Conservation (phyloP, 2,113 vertebrate genomes). For the Zootoca vivipara region DNA sequence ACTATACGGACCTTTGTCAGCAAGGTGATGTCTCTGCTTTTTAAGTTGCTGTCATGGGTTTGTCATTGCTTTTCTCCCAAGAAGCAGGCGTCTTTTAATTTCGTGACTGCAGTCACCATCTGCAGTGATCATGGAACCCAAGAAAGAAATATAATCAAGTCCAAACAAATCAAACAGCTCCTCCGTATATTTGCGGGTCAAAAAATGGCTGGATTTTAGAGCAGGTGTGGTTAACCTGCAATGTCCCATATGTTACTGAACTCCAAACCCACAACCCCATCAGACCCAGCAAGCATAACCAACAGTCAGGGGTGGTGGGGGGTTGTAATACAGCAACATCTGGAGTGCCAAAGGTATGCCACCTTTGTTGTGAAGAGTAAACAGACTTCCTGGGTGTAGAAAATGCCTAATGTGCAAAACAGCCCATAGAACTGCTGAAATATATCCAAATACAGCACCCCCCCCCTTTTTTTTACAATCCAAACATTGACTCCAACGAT, state of each 20-base stretch:
- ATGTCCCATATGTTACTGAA: background rate
- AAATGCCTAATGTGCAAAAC: background rate
- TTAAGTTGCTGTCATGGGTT: too few species aligned
- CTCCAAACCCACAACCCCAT: background rate
- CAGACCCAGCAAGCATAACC: background rate
- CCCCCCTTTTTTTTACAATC: background rate
- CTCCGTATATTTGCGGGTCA: background rate
- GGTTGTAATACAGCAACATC: background rate
- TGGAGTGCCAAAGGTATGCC: background rate
- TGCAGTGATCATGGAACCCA: too few species aligned
- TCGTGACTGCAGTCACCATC: too few species aligned
- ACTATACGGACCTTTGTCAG: too few species aligned
- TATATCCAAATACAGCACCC: slow-evolving; percentile 6
- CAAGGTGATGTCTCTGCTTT: too few species aligned
- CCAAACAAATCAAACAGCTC: background rate
- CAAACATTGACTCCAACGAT: slow-evolving; percentile 39
- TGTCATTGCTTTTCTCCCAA: too few species aligned
- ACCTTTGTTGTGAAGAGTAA: background rate
- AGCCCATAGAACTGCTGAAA: slow-evolving; percentile 16
- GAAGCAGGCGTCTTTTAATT: too few species aligned
- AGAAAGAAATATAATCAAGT: too few species aligned
- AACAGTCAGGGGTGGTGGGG: background rate
- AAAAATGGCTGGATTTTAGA: background rate
- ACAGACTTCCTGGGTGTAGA: background rate
- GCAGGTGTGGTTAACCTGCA: background rate